phyloP scores from a whole-genome alignment of 2,113 vertebrate species.

The Hemiscyllium ocellatum region DNA sequence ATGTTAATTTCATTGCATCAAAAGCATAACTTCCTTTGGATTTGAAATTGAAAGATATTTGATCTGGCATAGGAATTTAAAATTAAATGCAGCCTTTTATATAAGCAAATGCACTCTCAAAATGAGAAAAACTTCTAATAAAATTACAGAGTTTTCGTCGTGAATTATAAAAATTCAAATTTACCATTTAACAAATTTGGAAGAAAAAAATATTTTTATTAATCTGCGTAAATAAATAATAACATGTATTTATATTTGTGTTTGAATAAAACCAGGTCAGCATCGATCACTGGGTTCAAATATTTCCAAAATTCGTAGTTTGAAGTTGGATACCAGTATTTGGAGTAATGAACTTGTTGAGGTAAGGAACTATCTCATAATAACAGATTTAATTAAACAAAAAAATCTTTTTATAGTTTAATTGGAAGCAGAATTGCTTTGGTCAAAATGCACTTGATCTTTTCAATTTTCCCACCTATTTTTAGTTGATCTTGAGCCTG shows the following conservation, averaged over 20 bases:
- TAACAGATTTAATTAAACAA: not conserved
- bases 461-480: not conserved
- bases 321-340: conserved; percentile 89
- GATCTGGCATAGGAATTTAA: not conserved
- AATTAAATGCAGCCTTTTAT: not conserved
- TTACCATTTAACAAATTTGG: not conserved
- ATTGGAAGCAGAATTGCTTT: not conserved
- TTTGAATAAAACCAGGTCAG: conserved; percentile 63
- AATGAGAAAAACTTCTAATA: not conserved
- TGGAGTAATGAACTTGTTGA: conserved; percentile 97
- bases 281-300: conserved; percentile 82
- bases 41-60: not conserved
- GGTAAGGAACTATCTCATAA: conserved; percentile 51
- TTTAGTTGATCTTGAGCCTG: not conserved
- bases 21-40: not conserved
- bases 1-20: not conserved
- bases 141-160: not conserved
- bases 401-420: not conserved
- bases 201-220: not conserved
- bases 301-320: conserved; percentile 84
- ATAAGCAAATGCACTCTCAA: not conserved
- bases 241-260: not conserved
- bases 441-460: too few species aligned
- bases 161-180: not conserved
- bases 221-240: not conserved